phyloP scores from a whole-genome alignment of 2,797 vertebrate species.

The Leucoraja ocellata region DNA sequence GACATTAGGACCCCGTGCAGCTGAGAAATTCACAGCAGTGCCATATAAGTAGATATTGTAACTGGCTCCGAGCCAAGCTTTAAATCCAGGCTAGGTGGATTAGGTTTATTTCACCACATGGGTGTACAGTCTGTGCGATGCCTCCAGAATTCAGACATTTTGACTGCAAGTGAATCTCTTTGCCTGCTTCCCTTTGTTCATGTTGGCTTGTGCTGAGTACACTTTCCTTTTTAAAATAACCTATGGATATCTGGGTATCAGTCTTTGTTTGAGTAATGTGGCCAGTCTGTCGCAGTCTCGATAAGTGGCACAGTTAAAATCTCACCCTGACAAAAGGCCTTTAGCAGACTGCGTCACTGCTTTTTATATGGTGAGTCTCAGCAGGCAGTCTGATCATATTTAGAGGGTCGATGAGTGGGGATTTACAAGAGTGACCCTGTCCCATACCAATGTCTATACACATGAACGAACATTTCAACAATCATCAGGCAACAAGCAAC shows the following conservation, averaged over 20 bases:
- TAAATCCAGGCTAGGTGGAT: background rate
- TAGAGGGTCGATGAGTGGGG: background rate
- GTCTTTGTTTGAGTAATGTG: background rate
- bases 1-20: background rate
- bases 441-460: background rate
- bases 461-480: background rate
- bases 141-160: constrained; percentile 1
- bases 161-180: background rate
- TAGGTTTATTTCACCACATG: background rate
- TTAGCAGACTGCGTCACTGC: background rate
- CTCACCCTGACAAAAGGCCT: background rate
- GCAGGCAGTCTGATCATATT: background rate
- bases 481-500: background rate
- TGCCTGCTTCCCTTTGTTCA: background rate
- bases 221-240: background rate
- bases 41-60: background rate
- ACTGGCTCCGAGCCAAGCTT: background rate
- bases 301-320: background rate
- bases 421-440: background rate
- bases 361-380: background rate
- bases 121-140: background rate
- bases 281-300: background rate
- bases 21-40: too few species aligned
- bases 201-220: background rate
- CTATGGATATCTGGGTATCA: background rate